These are phyloP conservation scores for Phalloptychus januarius DNA, from an alignment of 2,797 vertebrate genomes.

Conservation along the genomic window DNA sequence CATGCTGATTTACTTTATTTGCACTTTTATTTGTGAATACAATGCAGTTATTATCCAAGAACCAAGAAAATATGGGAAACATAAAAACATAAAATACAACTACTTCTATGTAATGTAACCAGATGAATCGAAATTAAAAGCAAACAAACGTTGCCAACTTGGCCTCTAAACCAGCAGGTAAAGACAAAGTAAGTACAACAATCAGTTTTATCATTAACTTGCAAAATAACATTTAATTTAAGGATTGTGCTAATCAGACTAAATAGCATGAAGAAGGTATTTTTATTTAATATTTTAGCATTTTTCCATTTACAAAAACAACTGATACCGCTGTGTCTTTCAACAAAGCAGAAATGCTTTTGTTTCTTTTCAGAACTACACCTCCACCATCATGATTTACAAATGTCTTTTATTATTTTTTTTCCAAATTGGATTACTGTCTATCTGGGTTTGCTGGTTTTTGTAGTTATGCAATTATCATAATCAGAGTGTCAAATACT, in stretches of 20 bases:
- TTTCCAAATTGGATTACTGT: not conserved
- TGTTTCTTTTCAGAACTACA: not conserved
- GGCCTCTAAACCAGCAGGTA: not conserved
- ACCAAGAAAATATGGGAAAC: not conserved
- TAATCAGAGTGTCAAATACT: not conserved
- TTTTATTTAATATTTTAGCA: not conserved
- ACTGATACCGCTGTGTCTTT: not conserved
- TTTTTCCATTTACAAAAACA: not conserved
- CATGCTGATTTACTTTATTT: constrained; percentile 49
- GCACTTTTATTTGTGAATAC: constrained; percentile 12
- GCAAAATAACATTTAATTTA: not conserved
- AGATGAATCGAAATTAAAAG: not conserved
- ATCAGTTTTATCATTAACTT: not conserved
- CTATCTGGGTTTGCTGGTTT: not conserved
- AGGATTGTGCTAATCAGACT: too few relatives aligned
- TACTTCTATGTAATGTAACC: not conserved
- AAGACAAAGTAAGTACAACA: not conserved
- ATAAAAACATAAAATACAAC: not conserved
- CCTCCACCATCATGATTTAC: not conserved
- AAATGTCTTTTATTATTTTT: not conserved
- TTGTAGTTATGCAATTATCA: not conserved
- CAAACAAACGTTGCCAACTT: not conserved
- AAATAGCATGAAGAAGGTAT: not conserved
- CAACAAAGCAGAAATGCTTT: not conserved
- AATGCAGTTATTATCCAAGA: not conserved